These are phyloP conservation scores for Porphyrio hochstetteri DNA, from an alignment of 2,113 vertebrate genomes.

Conservation along the genomic window DNA sequence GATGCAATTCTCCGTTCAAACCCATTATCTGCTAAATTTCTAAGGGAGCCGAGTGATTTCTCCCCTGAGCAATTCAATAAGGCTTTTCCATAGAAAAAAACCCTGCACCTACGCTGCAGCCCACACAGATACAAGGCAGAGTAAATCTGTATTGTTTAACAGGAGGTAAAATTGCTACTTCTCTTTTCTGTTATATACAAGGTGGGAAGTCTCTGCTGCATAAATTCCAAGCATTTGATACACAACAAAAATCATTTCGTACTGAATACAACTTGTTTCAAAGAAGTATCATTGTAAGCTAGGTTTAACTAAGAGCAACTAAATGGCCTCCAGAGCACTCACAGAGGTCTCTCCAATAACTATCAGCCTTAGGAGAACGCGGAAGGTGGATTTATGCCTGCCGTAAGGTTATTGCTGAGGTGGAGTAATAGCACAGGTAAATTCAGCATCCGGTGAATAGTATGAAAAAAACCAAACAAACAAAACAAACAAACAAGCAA, in stretches of 20 bases:
- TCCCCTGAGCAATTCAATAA: not conserved
- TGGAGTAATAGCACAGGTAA: not conserved
- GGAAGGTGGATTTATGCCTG: not conserved
- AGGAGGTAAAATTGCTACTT: slow-evolving; percentile 24
- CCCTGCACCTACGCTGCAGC: not conserved
- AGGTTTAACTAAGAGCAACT: not conserved
- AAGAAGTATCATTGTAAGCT: not conserved
- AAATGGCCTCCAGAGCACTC: not conserved
- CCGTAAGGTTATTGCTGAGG: not conserved
- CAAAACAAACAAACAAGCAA: not conserved
- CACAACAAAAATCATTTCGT: slow-evolving; percentile 12
- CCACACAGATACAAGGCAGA: not conserved
- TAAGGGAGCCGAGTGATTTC: not conserved
- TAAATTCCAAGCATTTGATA: slow-evolving; percentile 30
- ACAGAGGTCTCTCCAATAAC: not conserved
- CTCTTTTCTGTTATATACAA: not conserved
- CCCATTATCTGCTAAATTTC: not conserved
- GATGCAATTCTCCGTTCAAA: not conserved
- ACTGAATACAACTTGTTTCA: slow-evolving; percentile 11
- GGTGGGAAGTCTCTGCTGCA: not conserved
- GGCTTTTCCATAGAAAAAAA: not conserved
- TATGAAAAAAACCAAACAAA: not conserved
- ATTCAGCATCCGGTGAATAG: not conserved
- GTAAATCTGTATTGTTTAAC: slow-evolving; percentile 19
- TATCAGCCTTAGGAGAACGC: not conserved